phyloP scores from a whole-genome alignment of 2,888 invertebrate genomes.

The Cataglyphis altisquamis region DNA sequence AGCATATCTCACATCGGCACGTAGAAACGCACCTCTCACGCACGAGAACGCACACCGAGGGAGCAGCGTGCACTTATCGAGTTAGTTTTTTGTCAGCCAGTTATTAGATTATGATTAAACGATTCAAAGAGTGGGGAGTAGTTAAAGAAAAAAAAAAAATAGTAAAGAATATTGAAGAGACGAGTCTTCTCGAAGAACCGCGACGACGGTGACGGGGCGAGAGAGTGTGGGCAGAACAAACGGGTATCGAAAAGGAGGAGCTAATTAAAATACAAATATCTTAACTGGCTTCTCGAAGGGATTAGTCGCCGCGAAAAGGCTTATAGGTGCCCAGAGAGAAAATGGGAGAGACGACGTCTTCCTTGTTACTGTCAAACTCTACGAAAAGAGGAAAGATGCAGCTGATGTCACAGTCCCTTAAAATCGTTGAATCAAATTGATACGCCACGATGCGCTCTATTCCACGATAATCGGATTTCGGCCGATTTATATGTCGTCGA shows the following conservation, averaged over 20 bases:
- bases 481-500: conserved; percentile 69
- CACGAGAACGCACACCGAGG: conserved; percentile 63
- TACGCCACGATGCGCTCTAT: conserved; percentile 71
- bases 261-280: conserved; percentile 85
- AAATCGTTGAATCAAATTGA: conserved; percentile 74
- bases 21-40: conserved; percentile 40
- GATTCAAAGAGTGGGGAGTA: conserved; percentile 79
- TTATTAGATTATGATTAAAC: conserved; percentile 86
- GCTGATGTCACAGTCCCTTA: conserved; percentile 63
- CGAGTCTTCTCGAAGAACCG: conserved; percentile 22
- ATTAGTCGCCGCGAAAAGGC: conserved; percentile 71
- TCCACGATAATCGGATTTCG: conserved; percentile 73
- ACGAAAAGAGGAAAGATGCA: conserved; percentile 55
- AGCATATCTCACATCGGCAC: conserved; percentile 22
- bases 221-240: conserved; percentile 77
- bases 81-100: conserved; percentile 85
- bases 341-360: conserved; percentile 63
- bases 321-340: conserved; percentile 64
- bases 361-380: conserved; percentile 73
- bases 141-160: conserved; percentile 39
- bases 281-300: conserved; percentile 77
- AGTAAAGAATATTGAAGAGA: conserved; percentile 30
- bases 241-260: conserved; percentile 81
- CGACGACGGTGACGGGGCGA: conserved; percentile 2
- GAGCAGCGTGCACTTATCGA: conserved; percentile 81